Evolutionary conservation across 2,888 invertebrate species (phyloP), one percentile per base, ranked within the genome.

Genomic region (Phrixothrix hirtus): DNA sequence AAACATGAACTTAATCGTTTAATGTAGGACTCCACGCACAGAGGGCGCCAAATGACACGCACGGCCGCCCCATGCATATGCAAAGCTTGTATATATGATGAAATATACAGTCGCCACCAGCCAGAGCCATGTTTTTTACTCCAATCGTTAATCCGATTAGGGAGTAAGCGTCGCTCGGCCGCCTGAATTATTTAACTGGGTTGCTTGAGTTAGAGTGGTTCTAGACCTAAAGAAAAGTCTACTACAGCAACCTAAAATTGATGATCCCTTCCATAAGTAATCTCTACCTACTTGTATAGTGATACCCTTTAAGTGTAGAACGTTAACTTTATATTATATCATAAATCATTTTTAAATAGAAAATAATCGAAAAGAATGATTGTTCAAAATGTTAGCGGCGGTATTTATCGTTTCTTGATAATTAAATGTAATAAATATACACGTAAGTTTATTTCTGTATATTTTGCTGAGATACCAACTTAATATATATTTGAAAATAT

Each of bases 61-160:
- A 43, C 36, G 36, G 37, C 15, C 43, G 16, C 48, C 43, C 53
- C 27, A 39, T 49, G 49, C 48, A 49, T 54, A 54, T 54, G 54
- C 54, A 54, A 49, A 54, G 44, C 27, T 48, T 15, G 49, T 35
- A 54, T 49, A 49, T 49, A 44, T 45, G 44, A 54, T 54, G 38
- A 54, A 54, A 54, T 54, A 54, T 54, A 49, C 45, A 54, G 43
- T 49, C 44, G 44, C 54, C 54, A 53, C 53, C 30, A 16, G 47
- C 37, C 16, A 37, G 47, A 46, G 38, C 43, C 42, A 53, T 53
- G 53, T 53, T 53, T 53, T 53, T 53, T 53, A 44, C 37, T 38
- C 48, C 42, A 47, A 42, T 30, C 42, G 53, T 48, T 53, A 53
- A 53, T 53, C 53, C 53, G 53, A 53, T 53, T 53, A 53, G 53